Evolutionary conservation across 2,888 invertebrate genomes (phyloP), one percentile per base, ranked within the genome.

Genomic region (Hipparchia sbordonii): DNA sequence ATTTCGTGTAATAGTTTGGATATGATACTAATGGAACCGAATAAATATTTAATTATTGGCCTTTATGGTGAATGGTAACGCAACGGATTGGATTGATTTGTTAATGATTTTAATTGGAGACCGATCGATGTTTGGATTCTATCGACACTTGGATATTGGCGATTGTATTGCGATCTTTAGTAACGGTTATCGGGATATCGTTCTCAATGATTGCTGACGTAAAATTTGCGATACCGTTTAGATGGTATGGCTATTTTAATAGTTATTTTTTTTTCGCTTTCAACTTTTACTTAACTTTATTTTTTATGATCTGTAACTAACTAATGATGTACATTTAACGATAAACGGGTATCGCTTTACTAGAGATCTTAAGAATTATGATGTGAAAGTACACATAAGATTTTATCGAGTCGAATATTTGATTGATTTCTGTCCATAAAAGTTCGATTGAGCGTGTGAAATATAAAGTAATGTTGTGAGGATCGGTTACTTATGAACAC

Each of bases 1-100:
- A 92, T 92, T 90, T 80, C 71, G 78, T 82, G 82, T 89, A 88
- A 88, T 87, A 87, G 85, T 86, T 85, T 83, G 82, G 84, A 83
- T 84, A 85, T 86, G 86, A 86, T 88, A 82, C 86, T 87, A 90
- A 91, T 91, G 81, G 88, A 87, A 87, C 89, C 89, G 91, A 91
- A 87, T 91, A 91, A 91, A 92, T 91, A 92, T 92, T 93, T 92
- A 92, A 92, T 92, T 88, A 89, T 87, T 82, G 83, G 82, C 84
- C 84, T 92, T 90, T 91, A 89, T 89, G 85, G 87, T 81, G 87
- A 90, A 91, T 92, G 88, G 91, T 90, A 91, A 89, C 89, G 89
- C 88, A 86, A 88, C 87, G 83, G 86, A 85, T 85, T 82, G 81
- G 82, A 84, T 86, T 81, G 86, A 84, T 89, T 86, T 84, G 85